Percentiles rank a stretch among this genome's conserved stretches.
Evolutionary conservation across 2,888 invertebrate genomes (phyloP).

Genomic region (Orgyia antiqua): DNA sequence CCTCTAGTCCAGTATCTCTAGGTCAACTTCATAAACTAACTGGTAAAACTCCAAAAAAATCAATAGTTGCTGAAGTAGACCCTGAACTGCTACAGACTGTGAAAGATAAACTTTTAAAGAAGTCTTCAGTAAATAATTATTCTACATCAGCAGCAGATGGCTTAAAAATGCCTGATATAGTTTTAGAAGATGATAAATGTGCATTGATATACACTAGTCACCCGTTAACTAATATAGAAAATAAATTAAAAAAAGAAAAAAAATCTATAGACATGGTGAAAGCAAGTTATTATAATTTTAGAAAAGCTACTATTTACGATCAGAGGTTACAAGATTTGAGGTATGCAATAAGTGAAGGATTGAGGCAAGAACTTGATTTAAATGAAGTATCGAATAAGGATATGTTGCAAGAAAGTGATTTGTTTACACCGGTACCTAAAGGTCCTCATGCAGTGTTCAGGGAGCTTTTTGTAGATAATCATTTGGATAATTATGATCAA

Average conservation of each 20-base stretch:
- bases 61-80: constrained; percentile 52
- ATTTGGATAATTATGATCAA: constrained; percentile 61
- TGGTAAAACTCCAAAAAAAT: constrained; percentile 36
- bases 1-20: constrained; percentile 75
- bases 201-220: constrained; percentile 61
- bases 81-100: constrained; percentile 59
- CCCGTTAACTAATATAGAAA: constrained; percentile 46
- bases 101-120: constrained; percentile 58
- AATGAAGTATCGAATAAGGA: constrained; percentile 16
- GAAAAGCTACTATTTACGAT: constrained; percentile 64
- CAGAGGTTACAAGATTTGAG: constrained; percentile 64
- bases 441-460: constrained; percentile 68
- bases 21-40: constrained; percentile 79
- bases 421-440: constrained; percentile 34
- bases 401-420: constrained; percentile 6
- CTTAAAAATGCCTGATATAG: constrained; percentile 19
- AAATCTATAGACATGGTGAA: constrained; percentile 58
- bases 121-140: constrained; percentile 15
- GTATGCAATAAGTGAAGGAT: constrained; percentile 69
- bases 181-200: constrained; percentile 64
- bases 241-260: constrained; percentile 54
- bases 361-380: constrained; percentile 60
- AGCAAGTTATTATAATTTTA: constrained; percentile 71
- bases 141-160: constrained; percentile 15
- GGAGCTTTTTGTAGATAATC: constrained; percentile 61